A percentile compares a stretch with the other conserved stretches of the same genome.
phyloP scores from a whole-genome alignment of 2,113 vertebrate genomes.

The Papio anubis region DNA sequence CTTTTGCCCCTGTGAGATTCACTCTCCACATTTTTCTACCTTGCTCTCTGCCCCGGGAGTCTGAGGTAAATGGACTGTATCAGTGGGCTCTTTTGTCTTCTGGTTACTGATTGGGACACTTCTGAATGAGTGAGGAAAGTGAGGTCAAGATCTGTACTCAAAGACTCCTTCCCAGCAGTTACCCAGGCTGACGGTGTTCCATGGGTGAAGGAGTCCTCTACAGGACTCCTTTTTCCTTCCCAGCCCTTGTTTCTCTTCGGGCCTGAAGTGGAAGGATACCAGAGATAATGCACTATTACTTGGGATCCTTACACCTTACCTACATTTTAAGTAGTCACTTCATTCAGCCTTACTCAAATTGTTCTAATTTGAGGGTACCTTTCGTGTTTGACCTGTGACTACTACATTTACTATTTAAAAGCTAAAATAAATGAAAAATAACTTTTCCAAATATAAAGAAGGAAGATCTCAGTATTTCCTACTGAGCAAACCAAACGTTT shows the following conservation, averaged over 20 bases:
- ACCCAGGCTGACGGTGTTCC: neutral
- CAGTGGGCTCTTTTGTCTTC: neutral
- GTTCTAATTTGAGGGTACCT: neutral
- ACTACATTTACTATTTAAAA: neutral
- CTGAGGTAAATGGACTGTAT: neutral
- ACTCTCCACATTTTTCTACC: neutral
- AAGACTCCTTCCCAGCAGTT: neutral
- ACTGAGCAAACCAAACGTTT: neutral
- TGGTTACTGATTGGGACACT: neutral
- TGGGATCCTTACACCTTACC: neutral
- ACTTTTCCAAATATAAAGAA: neutral
- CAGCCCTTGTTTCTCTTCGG: neutral
- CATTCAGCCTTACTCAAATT: neutral
- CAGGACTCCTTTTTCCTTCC: neutral
- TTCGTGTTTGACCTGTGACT: neutral
- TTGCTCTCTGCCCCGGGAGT: neutral
- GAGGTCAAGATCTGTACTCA: neutral
- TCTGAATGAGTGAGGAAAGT: neutral
- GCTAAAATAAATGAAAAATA: conserved; percentile 27
- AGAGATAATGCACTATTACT: neutral
- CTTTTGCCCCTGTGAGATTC: neutral
- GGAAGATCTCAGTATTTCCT: neutral
- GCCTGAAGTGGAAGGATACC: neutral
- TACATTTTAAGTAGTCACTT: neutral
- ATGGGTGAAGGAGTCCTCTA: neutral